Base-by-base conservation (phyloP, 2,113 vertebrate species). In the Silurus meridionalis region DNA sequence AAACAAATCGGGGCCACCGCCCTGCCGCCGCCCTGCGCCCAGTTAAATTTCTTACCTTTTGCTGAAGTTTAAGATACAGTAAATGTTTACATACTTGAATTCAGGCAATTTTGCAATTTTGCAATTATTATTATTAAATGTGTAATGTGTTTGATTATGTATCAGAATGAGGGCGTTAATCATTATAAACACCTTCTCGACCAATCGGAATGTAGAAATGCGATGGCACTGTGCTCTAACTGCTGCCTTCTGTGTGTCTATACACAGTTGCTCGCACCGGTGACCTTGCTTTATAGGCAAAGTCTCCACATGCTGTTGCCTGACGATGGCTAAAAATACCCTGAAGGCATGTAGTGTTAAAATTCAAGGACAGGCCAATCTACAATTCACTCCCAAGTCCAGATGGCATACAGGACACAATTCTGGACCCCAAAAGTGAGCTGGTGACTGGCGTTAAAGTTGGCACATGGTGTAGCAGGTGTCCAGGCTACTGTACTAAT, bases 281-380 rank as follows among this genome's bases (percentile, higher is more conserved):
- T 94, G 94, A 94, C 94, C 94, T 95, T 94, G 92, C 86, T 89
- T 90, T 75, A 87, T 91, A 89, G 90, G 91, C 91, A 92, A 91
- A 93, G 89, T 88, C 87, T 93, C 93, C 93, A 95, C 94, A 92
- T 95, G 94, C 93, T 94, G 88, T 89, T 83, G 89, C 91, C 89
- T 89, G 91, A 90, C 91, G 87, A 90, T 88, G 89, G 92, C 93
- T 94, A 93, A 93, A 95, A 95, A 95, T 93, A 94, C 91, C 91
- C 91, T 88, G 79, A 88, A 92, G 92, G 90, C 91, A 91, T 90
- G 89, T 88, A 88, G 91, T 91, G 90, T 91, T 92, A 80, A 91
- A 90, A 92, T 83, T 93, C 93, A 94, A 94, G 94, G 92, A 91
- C 93, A 90, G 91, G 53, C 53, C 28, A 52, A 66, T 15, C 71